Evolutionary conservation across 1,140 invertebrate species (phyloP).

Genomic region (Galleria mellonella): DNA sequence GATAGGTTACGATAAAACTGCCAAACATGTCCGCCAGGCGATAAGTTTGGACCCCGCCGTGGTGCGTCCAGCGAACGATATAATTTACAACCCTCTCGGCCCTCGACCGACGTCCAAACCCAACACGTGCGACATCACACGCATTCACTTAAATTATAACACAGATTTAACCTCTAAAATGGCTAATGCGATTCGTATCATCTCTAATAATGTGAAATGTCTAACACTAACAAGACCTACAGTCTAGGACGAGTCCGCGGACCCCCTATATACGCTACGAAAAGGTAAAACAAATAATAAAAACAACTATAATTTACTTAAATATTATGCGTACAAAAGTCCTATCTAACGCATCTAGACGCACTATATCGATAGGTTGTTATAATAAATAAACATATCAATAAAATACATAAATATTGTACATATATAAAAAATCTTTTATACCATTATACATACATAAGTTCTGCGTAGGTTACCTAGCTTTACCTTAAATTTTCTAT

Average conservation of each 20-base stretch:
- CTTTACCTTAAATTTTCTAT: constrained; percentile 47
- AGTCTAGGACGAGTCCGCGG: constrained; percentile 17
- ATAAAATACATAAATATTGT: constrained; percentile 53
- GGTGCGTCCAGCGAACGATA: background rate
- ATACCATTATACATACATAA: constrained; percentile 54
- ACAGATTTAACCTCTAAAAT: constrained; percentile 47
- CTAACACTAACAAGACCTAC: constrained; percentile 39
- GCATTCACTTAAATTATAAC: constrained; percentile 21
- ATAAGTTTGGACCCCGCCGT: too few relatives aligned
- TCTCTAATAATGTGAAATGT: constrained; percentile 29
- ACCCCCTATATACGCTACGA: constrained; percentile 39
- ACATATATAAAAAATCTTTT: constrained; percentile 62
- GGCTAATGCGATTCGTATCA: constrained; percentile 37
- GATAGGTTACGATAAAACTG: too few relatives aligned
- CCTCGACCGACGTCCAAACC: background rate
- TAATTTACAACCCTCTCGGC: background rate
- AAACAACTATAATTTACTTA: constrained; percentile 71
- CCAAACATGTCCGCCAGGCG: too few relatives aligned
- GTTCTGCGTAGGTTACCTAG: constrained; percentile 26
- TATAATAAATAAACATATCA: constrained; percentile 53
- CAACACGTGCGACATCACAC: background rate
- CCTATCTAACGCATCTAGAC: constrained; percentile 44
- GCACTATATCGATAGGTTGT: constrained; percentile 34
- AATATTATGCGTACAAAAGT: constrained; percentile 68
- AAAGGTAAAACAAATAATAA: constrained; percentile 54